phyloP scores from a whole-genome alignment of 2,888 invertebrate species.

The Endotricha flammealis region DNA sequence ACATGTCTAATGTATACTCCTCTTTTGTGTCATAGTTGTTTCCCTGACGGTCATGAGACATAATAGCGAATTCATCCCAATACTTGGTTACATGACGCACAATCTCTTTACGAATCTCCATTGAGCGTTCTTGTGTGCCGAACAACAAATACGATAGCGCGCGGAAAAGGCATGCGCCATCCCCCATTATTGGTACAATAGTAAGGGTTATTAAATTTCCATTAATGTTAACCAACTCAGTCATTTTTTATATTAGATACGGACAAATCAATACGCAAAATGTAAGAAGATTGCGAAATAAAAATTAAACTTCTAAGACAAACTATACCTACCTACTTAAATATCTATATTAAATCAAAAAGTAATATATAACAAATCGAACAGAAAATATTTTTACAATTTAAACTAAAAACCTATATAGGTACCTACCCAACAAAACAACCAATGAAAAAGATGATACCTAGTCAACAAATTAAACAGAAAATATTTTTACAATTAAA shows the following conservation, averaged over 20 bases:
- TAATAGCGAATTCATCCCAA: not conserved
- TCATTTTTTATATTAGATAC: constrained; percentile 1
- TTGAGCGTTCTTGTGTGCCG: constrained; percentile 16
- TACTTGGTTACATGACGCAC: not conserved
- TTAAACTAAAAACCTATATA: too few species aligned
- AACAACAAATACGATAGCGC: constrained; percentile 18
- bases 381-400: too few species aligned
- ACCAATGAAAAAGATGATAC: too few species aligned
- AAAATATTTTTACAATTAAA: too few species aligned
- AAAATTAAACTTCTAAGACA: too few species aligned
- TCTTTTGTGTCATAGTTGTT: not conserved
- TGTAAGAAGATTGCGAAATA: too few species aligned
- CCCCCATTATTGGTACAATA: constrained; percentile 15
- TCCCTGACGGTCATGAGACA: not conserved
- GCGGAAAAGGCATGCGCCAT: constrained; percentile 17
- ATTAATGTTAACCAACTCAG: not conserved
- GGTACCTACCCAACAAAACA: too few species aligned
- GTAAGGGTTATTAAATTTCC: not conserved
- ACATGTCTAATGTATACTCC: not conserved
- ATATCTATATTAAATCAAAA: too few species aligned
- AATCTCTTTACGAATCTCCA: constrained; percentile 3
- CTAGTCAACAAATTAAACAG: too few species aligned
- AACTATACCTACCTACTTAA: too few species aligned
- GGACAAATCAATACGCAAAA: too few species aligned
- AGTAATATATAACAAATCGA: too few species aligned